Base-by-base conservation (phyloP, 2,113 vertebrate species). In the Toxotes jaculatrix region DNA sequence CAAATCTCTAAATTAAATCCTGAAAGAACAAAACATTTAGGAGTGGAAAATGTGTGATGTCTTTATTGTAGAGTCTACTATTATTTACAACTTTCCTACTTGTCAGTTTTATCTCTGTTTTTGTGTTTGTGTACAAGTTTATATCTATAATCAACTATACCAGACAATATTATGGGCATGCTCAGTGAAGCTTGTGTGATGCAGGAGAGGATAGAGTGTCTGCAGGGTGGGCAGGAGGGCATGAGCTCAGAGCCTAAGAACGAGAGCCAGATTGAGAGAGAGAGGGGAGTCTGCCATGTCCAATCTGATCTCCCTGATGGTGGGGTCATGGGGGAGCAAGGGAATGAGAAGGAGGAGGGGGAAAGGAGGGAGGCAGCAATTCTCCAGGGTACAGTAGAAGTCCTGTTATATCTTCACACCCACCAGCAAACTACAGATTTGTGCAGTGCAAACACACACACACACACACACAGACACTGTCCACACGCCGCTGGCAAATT, bases 191-290 rank as follows among this genome's bases (percentile, higher is more conserved):
- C 59, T 38, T 19, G 55, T 3, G 5, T 62, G 76, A 82, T 73
- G 64, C 68, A 32, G 75, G 57, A 67, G 57, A 64, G 70, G 57
- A 74, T 66, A 13, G 13, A 57, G 56, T 82, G 66, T 85, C 81
- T 82, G 66, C 53, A 43, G 53, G 62, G 42, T 1, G 65, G 74
- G 42, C 56, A 73, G 47, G 67, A 79, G 84, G 84, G 69, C 78
- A 87, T 83, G 81, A 85, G 85, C 89, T 90, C 82, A 89, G 67
- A 84, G 78, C 66, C 17, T 12, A 87, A 21, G 77, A 86, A 86
- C 40, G 56, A 74, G 69, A 82, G 66, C 49, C 76, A 84, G 75
- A 82, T 60, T 65, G 62, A 74, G 80, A 79, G 64, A 55, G 69
- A 86, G 67, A 79, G 71, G 63, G 57, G 32, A 69, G 60, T 66